These are phyloP conservation scores for Nothoprocta pentlandii DNA, from an alignment of 2,113 vertebrate genomes.

Conservation along the genomic window DNA sequence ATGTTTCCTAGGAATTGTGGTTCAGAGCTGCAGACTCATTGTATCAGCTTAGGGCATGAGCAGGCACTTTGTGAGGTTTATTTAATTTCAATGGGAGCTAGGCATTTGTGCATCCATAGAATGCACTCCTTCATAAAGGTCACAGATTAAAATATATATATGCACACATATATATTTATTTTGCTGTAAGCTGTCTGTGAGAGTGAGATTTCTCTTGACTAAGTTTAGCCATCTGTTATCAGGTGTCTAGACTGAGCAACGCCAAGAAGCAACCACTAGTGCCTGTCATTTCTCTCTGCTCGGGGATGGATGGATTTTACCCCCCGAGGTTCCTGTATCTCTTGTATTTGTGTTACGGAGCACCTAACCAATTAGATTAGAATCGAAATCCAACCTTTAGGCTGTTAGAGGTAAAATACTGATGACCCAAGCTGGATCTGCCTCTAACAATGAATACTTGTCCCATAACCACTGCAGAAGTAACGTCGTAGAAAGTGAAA, in stretches of 20 bases:
- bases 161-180: not conserved
- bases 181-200: not conserved
- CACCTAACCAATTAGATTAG: not conserved
- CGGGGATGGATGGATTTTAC: not conserved
- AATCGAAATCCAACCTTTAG: not conserved
- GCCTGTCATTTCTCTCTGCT: not conserved
- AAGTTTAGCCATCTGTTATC: not conserved
- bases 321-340: not conserved
- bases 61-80: not conserved
- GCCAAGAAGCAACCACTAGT: not conserved
- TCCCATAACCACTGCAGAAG: not conserved
- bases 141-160: no score
- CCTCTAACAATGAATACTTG: not conserved
- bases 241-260: not conserved
- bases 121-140: not conserved
- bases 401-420: not conserved
- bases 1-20: not conserved
- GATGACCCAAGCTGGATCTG: not conserved
- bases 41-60: not conserved
- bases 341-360: not conserved
- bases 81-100: not conserved
- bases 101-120: not conserved
- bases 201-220: not conserved
- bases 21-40: not conserved
- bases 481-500: not conserved